Percentiles rank a stretch among this genome's conserved stretches.
Evolutionary conservation across 2,797 vertebrate genomes (phyloP).

Genomic region (Neosilurus hyrtlii): DNA sequence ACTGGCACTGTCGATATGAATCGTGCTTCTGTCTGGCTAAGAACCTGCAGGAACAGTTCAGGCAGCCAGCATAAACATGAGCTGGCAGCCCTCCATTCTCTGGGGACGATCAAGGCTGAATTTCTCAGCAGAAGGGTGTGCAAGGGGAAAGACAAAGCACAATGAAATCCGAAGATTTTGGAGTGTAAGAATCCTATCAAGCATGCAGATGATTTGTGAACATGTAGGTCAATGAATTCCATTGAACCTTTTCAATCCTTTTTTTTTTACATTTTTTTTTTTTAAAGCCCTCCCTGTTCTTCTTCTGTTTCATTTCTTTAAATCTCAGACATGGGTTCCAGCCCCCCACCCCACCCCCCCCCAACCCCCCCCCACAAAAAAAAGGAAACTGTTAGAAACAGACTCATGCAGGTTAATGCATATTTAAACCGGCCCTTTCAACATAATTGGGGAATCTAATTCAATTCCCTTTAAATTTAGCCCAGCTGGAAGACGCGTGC

Average conservation of each 20-base stretch:
- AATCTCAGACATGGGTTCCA: neutral
- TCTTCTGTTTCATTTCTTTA: neutral
- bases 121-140: conserved; percentile 51
- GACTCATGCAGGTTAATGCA: neutral
- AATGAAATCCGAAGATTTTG: conserved; percentile 32
- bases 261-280: too few species aligned
- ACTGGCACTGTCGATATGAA: conserved; percentile 35
- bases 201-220: neutral
- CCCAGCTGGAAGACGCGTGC: neutral
- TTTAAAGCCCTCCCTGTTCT: neutral
- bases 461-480: neutral
- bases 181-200: neutral
- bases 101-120: conserved; percentile 48
- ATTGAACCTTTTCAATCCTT: too few species aligned
- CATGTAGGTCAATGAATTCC: neutral
- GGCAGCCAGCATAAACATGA: conserved; percentile 51
- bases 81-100: conserved; percentile 51
- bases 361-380: too few species aligned
- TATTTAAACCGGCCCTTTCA: neutral
- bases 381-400: neutral
- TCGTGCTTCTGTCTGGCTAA: conserved; percentile 39
- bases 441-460: neutral
- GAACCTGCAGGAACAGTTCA: conserved; percentile 51
- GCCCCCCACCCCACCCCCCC: too few species aligned
- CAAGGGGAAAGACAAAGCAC: conserved; percentile 47